Evolutionary conservation across 2,113 vertebrate species (phyloP).

Genomic region (Pedetes capensis): DNA sequence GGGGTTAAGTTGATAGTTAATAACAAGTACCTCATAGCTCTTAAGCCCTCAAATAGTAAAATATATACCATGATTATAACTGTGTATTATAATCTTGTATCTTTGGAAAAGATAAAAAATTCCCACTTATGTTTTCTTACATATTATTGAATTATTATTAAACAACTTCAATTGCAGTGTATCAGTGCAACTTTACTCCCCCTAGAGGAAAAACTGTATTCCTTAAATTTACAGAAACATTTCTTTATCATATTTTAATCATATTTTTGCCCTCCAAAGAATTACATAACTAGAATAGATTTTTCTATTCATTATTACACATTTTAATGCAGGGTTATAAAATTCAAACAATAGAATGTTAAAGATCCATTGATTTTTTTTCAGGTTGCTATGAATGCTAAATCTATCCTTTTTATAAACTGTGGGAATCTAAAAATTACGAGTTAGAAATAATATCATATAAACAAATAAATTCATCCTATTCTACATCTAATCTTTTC

Average conservation of each 20-base stretch:
- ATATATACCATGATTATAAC: neutral
- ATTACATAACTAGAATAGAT: neutral
- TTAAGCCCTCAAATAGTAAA: neutral
- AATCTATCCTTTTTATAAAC: neutral
- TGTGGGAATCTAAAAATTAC: neutral
- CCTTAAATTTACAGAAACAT: conserved; percentile 52
- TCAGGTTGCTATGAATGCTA: neutral
- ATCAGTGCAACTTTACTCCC: neutral
- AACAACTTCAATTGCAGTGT: neutral
- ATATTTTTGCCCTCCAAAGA: conserved; percentile 8
- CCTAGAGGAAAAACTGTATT: conserved; percentile 7
- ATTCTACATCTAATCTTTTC: neutral
- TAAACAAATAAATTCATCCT: neutral
- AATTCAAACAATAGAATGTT: conserved; percentile 18
- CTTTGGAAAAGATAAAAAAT: conserved; percentile 12
- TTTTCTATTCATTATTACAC: conserved; percentile 41
- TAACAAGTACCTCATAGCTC: neutral
- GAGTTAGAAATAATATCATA: neutral
- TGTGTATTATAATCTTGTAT: neutral
- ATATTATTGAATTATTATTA: conserved; percentile 18
- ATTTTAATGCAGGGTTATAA: conserved; percentile 22
- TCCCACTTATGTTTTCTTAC: neutral
- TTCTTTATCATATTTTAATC: conserved; percentile 44
- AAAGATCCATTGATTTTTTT: neutral
- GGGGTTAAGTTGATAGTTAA: conserved; percentile 20